A percentile compares a stretch with the other conserved stretches of the same genome.
These are phyloP conservation scores for Microtus ochrogaster DNA, from an alignment of 2,113 vertebrate species.

Conservation along the genomic window DNA sequence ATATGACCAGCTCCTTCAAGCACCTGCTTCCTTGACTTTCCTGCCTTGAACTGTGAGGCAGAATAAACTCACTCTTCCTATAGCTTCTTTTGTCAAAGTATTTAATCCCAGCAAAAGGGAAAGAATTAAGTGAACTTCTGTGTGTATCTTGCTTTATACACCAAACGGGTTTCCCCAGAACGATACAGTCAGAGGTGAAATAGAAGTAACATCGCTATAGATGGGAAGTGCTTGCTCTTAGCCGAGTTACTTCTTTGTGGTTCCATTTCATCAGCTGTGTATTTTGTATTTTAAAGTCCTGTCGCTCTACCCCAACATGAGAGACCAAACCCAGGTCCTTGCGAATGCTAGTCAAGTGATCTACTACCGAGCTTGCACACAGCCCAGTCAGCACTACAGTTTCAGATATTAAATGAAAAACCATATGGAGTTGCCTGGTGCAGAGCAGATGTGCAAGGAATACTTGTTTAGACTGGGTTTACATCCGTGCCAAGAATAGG, in stretches of 20 bases:
- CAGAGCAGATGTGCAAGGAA: neutral
- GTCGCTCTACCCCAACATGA: neutral
- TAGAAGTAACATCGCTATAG: neutral
- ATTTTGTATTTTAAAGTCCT: no score
- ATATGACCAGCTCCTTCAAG: neutral
- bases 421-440: neutral
- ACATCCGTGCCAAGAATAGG: neutral
- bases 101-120: neutral
- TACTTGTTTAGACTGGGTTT: neutral
- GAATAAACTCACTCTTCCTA: neutral
- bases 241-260: neutral
- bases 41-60: neutral
- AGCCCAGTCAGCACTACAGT: neutral
- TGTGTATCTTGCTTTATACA: neutral
- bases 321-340: neutral
- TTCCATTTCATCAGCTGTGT: neutral
- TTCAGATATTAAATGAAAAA: conserved; percentile 38
- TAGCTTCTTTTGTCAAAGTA: neutral
- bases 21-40: neutral
- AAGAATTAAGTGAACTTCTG: neutral
- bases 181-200: neutral
- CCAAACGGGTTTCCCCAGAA: neutral
- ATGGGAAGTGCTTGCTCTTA: neutral
- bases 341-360: neutral
- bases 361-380: neutral